These are phyloP conservation scores for Chaetops frenatus DNA, from an alignment of 2,113 vertebrate species.

Conservation along the genomic window DNA sequence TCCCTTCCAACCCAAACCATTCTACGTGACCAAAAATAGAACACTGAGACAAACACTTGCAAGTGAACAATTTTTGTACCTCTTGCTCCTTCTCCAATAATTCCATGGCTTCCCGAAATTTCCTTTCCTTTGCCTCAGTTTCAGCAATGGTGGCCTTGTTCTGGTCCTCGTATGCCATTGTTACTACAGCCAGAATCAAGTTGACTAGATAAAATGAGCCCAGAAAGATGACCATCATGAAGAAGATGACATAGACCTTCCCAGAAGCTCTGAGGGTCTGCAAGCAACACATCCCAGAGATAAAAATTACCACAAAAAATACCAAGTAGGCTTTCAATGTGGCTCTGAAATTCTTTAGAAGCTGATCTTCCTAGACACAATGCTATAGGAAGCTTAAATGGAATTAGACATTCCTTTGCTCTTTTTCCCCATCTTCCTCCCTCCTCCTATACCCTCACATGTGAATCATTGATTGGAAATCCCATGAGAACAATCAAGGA, in stretches of 20 bases:
- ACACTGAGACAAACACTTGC: neutral
- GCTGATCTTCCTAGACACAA: neutral
- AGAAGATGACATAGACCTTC: constrained; percentile 94
- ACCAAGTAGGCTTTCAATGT: neutral
- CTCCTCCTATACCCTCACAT: accelerated
- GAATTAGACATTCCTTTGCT: neutral
- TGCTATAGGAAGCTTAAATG: neutral
- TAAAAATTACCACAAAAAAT: neutral
- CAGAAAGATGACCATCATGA: constrained; percentile 96
- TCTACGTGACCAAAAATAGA: neutral
- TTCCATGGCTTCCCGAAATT: constrained; percentile 83
- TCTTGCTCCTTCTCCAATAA: constrained; percentile 84
- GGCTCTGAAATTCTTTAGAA: neutral
- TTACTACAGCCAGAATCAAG: constrained; percentile 95
- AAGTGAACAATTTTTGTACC: constrained; percentile 44
- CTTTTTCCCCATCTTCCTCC: neutral
- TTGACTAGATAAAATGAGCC: constrained; percentile 98
- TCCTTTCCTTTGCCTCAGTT: constrained; percentile 84
- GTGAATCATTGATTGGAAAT: accelerated
- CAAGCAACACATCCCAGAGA: constrained; percentile 26
- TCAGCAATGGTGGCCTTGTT: constrained; percentile 94
- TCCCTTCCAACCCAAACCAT: neutral
- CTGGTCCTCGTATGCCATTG: constrained; percentile 97
- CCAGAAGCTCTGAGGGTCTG: constrained; percentile 93
- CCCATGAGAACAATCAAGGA: accelerated